Base-by-base conservation (phyloP, 1,140 invertebrate genomes). In the Drosophila funebris region DNA sequence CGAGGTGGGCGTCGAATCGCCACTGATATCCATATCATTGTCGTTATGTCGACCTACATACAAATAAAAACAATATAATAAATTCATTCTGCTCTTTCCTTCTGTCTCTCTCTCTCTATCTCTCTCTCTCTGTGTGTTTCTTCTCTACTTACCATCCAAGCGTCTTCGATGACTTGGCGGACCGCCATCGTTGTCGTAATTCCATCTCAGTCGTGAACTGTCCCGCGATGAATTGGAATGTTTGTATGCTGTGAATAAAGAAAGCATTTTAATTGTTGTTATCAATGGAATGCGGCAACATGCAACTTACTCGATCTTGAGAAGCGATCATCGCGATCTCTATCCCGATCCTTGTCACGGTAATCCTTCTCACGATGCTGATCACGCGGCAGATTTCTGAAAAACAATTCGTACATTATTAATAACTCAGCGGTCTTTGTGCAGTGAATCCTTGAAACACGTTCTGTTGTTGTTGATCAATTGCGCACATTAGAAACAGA, bases 21-120 rank as follows among this genome's bases (percentile, higher is more conserved):
- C 95, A 61, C 96, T 97, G 56, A 97, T 96, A 78, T 97, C 96
- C 96, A 97, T 97, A 88, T 97, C 96, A 61, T 90, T 92, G 54
- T 92, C 91, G 60, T 78, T 88, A 62, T 88, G 79, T 64, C 90
- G 90, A 66, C 82, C 90, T 90, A 24, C 1, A 3, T 4, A 16
- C 3, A 7, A 52, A 50, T 16, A 16, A 37, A 7, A 14, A 37
- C 5, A 3, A 27, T 14, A 18, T n/a, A 33, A 54, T 44, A 6
- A 27, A 24, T 31, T 33, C 3, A 29, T n/a, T n/a, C n/a, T n/a
- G n/a, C n/a, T 27, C 24, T 27, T 6, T 27, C 24, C n/a, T n/a
- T 27, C 24, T 27, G 24, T 24, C 22, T 24, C 24, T 27, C 24
- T 27, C 6, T 27, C 24, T 27, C 22, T 14, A 20, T 16, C 13